Evolutionary conservation across 2,888 invertebrate genomes (phyloP), one percentile per base, ranked within the genome.

Genomic region (Ochropacha duplaris): DNA sequence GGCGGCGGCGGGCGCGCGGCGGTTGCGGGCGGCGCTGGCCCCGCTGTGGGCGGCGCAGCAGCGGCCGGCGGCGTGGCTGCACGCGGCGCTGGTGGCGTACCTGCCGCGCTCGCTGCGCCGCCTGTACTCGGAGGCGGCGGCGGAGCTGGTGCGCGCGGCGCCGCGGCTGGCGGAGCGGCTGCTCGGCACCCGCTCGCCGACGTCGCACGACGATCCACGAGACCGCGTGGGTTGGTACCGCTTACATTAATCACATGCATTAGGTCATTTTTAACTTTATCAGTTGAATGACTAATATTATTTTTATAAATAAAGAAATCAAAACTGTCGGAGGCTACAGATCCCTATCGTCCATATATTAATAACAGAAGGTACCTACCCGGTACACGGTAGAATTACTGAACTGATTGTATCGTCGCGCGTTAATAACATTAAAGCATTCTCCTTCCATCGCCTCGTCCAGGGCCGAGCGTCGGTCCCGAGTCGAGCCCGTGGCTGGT

Each of bases 111-210:
- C 60, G 57, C 59, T 60, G 70, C 79, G 80, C 16, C 72, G 72
- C 50, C 67, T 74, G 56, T 81, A 78, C 74, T 77, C 66, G 57
- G 82, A 76, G 65, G 61, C 72, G 68, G 22, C 73, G 59, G 64
- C 55, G n/a, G 78, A 74, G 75, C 71, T 86, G 75, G 72, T 77
- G 1, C 79, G 77, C 54, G 49, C 63, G 6, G 78, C 76, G 68
- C 87, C 82, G 57, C 74, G 71, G 16, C 75, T 81, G 50, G 81
- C 81, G 19, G 76, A 68, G 68, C 72, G 82, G 36, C 61, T 79
- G 65, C 58, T 19, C 22, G 55, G 58, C 52, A 65, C 56, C 65
- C 67, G 65, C 56, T 52, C n/a, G 60, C 57, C 26, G 72, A 63
- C 61, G 58, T 51, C 57, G n/a, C 54, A 36, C 59, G 56, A 64